Conservation (phyloP, 2,797 vertebrate species). For the Hoplostethus mediterraneus region DNA sequence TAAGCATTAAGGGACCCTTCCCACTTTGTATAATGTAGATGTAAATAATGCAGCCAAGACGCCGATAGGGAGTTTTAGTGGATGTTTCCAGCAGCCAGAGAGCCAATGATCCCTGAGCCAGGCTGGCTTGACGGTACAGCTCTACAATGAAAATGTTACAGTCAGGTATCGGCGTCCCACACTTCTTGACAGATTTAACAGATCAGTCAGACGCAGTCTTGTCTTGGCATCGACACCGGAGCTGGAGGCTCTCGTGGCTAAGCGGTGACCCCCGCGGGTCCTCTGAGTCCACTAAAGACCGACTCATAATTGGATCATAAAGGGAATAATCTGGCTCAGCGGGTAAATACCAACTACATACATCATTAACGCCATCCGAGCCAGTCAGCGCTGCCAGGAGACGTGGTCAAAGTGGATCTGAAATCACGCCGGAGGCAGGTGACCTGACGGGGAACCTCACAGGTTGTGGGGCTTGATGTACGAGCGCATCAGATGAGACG, state of each 20-base stretch:
- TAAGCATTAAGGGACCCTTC: not conserved
- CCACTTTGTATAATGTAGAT: not conserved
- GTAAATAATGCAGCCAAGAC: not conserved
- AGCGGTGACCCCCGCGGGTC: conserved; percentile 59
- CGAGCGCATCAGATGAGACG: too few species aligned
- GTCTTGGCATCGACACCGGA: conserved; percentile 23
- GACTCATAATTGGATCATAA: conserved; percentile 75
- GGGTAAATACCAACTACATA: conserved; percentile 68
- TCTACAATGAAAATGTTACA: conserved; percentile 8
- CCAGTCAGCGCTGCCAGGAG: conserved; percentile 47
- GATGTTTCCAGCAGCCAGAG: not conserved
- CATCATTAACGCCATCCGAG: conserved; percentile 65
- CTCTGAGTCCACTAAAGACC: conserved; percentile 56
- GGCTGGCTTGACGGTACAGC: not conserved
- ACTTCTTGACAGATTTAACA: conserved; percentile 11
- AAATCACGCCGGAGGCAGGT: conserved; percentile 43
- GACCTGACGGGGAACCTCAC: conserved; percentile 29
- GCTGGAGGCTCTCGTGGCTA: conserved; percentile 49
- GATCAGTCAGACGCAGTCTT: conserved; percentile 25
- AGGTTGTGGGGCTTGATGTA: too few species aligned
- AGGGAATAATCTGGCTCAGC: conserved; percentile 69
- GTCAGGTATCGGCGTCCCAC: not conserved
- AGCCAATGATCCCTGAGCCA: not conserved
- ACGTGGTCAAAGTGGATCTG: conserved; percentile 55
- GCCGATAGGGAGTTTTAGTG: not conserved